phyloP scores from a whole-genome alignment of 2,113 vertebrate genomes.

The Ciconia boyciana region DNA sequence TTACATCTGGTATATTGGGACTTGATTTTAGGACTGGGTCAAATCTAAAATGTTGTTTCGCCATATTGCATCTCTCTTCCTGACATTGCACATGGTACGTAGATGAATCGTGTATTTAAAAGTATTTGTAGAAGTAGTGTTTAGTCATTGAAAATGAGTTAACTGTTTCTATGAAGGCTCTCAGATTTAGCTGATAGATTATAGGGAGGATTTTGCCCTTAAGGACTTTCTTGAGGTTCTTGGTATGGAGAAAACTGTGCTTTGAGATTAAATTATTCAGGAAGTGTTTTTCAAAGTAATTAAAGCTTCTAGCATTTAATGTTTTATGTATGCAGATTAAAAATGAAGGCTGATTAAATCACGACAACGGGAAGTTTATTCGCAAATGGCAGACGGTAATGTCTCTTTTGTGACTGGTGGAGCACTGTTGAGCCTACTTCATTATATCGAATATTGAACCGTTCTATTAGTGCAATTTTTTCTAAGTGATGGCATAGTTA shows the following conservation, averaged over 20 bases:
- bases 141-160: neutral
- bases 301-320: slow-evolving; percentile 58
- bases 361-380: slow-evolving; percentile 54
- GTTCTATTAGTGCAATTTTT: neutral
- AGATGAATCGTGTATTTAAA: neutral
- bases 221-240: neutral
- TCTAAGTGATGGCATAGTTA: neutral
- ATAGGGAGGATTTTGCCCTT: neutral
- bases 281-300: slow-evolving; percentile 58
- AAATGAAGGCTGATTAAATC: slow-evolving; percentile 65
- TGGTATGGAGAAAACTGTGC: neutral
- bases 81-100: neutral
- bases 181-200: neutral
- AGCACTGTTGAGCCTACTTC: neutral
- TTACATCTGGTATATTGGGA: neutral
- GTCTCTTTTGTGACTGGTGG: slow-evolving; percentile 32
- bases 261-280: slow-evolving; percentile 61
- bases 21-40: neutral
- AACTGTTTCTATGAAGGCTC: neutral
- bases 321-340: slow-evolving; percentile 67
- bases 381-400: neutral
- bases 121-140: neutral
- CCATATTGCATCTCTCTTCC: neutral
- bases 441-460: neutral
- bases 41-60: neutral